Evolutionary conservation across 2,888 invertebrate genomes (phyloP).

Genomic region (Tenthredo distinguenda): DNA sequence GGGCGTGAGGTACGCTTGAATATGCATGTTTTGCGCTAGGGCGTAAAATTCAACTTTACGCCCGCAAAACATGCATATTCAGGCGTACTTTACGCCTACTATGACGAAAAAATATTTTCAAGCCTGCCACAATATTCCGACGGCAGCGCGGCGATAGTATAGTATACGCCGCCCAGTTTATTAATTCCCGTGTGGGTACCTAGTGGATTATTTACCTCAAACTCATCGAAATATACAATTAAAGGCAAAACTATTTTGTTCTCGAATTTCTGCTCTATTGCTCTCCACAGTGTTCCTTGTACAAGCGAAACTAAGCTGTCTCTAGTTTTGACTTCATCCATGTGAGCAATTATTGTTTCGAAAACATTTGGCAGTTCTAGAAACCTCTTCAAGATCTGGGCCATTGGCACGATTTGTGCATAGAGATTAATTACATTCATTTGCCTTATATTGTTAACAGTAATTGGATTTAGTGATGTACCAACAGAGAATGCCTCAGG

Average conservation of each 20-base stretch:
- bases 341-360: conserved; percentile 38
- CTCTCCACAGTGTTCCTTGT: conserved; percentile 54
- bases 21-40: no score
- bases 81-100: no score
- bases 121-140: conserved; percentile 42
- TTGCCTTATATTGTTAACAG: not conserved
- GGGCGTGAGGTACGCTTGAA: no score
- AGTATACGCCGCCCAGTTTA: conserved; percentile 56
- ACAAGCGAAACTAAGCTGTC: conserved; percentile 38
- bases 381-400: conserved; percentile 53
- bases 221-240: conserved; percentile 56
- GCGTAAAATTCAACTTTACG: no score
- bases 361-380: conserved; percentile 56
- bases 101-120: conserved; percentile 53
- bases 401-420: conserved; percentile 45
- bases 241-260: conserved; percentile 57
- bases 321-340: conserved; percentile 42
- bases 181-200: conserved; percentile 53
- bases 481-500: conserved; percentile 13
- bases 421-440: not conserved
- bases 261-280: conserved; percentile 46
- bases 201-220: conserved; percentile 59
- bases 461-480: not conserved
- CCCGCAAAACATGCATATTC: no score
- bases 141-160: conserved; percentile 24